These are phyloP conservation scores for Caenorhabditis doughertyi DNA, from an alignment of 2,888 invertebrate species.

Conservation along the genomic window DNA sequence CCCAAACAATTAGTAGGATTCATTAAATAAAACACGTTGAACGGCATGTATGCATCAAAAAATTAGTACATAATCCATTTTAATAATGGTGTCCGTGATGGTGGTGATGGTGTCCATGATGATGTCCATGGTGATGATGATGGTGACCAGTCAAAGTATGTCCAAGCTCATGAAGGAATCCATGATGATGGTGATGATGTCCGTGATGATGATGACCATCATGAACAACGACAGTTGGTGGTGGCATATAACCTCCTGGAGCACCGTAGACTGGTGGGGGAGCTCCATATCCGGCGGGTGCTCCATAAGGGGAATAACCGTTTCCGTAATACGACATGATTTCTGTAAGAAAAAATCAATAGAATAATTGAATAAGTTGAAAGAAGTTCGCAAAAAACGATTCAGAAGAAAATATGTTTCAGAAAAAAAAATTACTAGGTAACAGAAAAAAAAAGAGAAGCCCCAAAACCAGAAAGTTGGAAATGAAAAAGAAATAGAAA, in stretches of 20 bases:
- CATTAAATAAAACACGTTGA: constrained; percentile 11
- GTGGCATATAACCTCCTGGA: constrained; percentile 5
- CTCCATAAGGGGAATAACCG: constrained; percentile 3
- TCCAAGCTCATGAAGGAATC: constrained; percentile 26
- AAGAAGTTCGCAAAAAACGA: too few relatives aligned
- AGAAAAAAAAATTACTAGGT: background rate
- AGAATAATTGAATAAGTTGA: background rate
- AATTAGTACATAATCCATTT: background rate
- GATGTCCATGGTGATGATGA: constrained; percentile 29
- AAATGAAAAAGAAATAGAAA: background rate
- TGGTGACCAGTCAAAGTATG: constrained; percentile 33
- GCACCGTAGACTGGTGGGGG: constrained; percentile 34
- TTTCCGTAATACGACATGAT: constrained; percentile 27
- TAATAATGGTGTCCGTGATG: constrained; percentile 49
- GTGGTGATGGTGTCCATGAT: constrained; percentile 22
- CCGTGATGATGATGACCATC: constrained; percentile 17
- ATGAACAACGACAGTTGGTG: constrained; percentile 5
- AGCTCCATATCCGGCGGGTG: background rate
- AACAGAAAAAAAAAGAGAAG: background rate
- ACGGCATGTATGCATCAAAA: constrained; percentile 16
- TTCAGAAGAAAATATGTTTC: too few relatives aligned
- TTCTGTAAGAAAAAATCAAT: background rate
- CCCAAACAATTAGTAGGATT: constrained; percentile 36
- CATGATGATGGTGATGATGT: constrained; percentile 38
- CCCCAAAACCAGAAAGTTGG: too few relatives aligned